Evolutionary conservation across 2,888 invertebrate species (phyloP).

Genomic region (Drosophila recens): DNA sequence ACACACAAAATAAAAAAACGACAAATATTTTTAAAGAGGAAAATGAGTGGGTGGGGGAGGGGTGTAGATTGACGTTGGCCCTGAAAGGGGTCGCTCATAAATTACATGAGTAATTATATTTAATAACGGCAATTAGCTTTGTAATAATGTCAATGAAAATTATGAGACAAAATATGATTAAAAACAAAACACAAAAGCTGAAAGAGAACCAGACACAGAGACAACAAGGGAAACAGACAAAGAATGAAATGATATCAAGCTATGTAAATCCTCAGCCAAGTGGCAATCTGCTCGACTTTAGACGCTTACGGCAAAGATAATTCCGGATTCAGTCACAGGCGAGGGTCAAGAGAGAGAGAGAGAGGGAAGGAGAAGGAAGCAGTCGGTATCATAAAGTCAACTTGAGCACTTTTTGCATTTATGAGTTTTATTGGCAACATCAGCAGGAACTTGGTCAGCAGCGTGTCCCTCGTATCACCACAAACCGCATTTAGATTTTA

Average conservation of each 20-base stretch:
- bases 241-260: constrained; percentile 14
- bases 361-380: not conserved
- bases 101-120: constrained; percentile 78
- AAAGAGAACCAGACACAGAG: constrained; percentile 7
- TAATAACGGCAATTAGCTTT: constrained; percentile 78
- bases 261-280: constrained; percentile 37
- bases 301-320: constrained; percentile 65
- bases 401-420: constrained; percentile 59
- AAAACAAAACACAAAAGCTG: constrained; percentile 52
- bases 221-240: constrained; percentile 12
- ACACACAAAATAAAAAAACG: constrained; percentile 26
- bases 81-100: constrained; percentile 77
- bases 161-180: constrained; percentile 78
- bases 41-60: not conserved
- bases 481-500: constrained; percentile 64
- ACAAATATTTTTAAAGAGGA: constrained; percentile 44
- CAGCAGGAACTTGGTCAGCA: constrained; percentile 15
- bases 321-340: constrained; percentile 50
- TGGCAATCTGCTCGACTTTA: constrained; percentile 51
- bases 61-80: constrained; percentile 44
- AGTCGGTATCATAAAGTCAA: constrained; percentile 56
- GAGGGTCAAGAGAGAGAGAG: not conserved
- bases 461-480: constrained; percentile 38
- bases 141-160: constrained; percentile 80
- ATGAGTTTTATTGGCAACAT: constrained; percentile 57